phyloP scores from a whole-genome alignment of 2,113 vertebrate genomes.

The Seriola aureovittata region DNA sequence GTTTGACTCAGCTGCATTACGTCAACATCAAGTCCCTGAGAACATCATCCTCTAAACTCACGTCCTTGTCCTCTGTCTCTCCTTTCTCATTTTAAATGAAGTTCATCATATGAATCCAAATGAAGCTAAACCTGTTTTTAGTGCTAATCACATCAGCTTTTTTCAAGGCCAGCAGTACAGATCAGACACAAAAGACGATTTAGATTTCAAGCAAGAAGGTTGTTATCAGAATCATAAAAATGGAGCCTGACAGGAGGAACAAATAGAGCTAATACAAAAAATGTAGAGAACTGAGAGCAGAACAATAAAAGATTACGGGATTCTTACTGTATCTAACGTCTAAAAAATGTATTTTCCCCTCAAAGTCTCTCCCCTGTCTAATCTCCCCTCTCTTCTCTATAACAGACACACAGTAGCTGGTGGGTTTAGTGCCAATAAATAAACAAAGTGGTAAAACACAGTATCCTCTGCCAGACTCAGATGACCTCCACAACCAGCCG shows the following conservation, averaged over 20 bases:
- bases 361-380: background rate
- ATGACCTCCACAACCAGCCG: conserved; percentile 40
- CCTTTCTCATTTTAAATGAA: conserved; percentile 25
- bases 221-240: conserved; percentile 28
- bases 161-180: conserved; percentile 21
- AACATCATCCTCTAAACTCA: conserved; percentile 45
- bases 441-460: conserved; percentile 35
- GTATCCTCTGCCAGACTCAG: background rate
- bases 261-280: conserved; percentile 30
- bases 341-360: conserved; percentile 21
- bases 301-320: conserved; percentile 28
- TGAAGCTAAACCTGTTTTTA: conserved; percentile 48
- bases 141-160: conserved; percentile 47
- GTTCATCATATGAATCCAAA: conserved; percentile 46
- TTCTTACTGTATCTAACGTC: conserved; percentile 15
- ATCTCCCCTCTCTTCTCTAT: background rate
- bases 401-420: background rate
- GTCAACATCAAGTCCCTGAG: conserved; percentile 46
- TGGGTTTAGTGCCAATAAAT: conserved; percentile 43
- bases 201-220: background rate
- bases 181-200: conserved; percentile 26
- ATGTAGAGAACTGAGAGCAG: background rate
- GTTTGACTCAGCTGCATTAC: conserved; percentile 66
- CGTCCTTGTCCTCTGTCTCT: conserved; percentile 44
- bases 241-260: conserved; percentile 29